phyloP scores from a whole-genome alignment of 2,888 invertebrate genomes.

The Plutella xylostella region DNA sequence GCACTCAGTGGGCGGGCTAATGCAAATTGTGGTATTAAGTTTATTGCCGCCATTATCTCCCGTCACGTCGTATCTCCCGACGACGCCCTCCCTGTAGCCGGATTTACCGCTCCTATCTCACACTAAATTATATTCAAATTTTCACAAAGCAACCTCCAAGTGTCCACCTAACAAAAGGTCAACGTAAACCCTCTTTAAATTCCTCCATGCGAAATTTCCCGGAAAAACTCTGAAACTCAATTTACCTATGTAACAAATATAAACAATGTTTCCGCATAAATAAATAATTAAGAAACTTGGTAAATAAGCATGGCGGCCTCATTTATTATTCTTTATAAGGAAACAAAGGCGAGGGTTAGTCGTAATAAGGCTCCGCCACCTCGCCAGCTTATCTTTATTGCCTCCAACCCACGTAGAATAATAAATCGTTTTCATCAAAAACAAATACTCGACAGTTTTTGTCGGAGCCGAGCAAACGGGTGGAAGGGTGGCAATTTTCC shows the following conservation, averaged over 20 bases:
- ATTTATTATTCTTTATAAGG: slow-evolving; percentile 72
- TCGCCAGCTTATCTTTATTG: slow-evolving; percentile 71
- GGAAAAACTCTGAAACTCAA: slow-evolving; percentile 13
- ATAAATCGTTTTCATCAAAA: slow-evolving; percentile 72
- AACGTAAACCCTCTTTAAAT: neutral
- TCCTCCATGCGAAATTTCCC: neutral
- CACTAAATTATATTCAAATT: neutral
- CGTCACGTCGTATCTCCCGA: slow-evolving; percentile 10
- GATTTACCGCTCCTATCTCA: slow-evolving; percentile 27
- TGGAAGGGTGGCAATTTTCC: slow-evolving; percentile 68
- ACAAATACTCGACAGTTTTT: slow-evolving; percentile 72
- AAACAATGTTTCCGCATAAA: slow-evolving; percentile 62
- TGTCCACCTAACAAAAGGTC: neutral
- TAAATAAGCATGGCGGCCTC: slow-evolving; percentile 67
- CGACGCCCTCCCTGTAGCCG: slow-evolving; percentile 23
- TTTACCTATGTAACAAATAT: slow-evolving; percentile 45
- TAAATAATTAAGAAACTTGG: slow-evolving; percentile 68
- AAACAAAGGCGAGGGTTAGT: slow-evolving; percentile 71
- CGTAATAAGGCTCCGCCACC: slow-evolving; percentile 71
- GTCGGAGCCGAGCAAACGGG: slow-evolving; percentile 67
- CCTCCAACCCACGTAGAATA: slow-evolving; percentile 72
- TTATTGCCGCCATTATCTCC: slow-evolving; percentile 45
- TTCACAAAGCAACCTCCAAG: neutral
- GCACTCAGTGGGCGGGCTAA: slow-evolving; percentile 28
- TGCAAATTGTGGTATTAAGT: slow-evolving; percentile 54